phyloP scores from a whole-genome alignment of 2,797 vertebrate species.

The Sebastes trivittatus region DNA sequence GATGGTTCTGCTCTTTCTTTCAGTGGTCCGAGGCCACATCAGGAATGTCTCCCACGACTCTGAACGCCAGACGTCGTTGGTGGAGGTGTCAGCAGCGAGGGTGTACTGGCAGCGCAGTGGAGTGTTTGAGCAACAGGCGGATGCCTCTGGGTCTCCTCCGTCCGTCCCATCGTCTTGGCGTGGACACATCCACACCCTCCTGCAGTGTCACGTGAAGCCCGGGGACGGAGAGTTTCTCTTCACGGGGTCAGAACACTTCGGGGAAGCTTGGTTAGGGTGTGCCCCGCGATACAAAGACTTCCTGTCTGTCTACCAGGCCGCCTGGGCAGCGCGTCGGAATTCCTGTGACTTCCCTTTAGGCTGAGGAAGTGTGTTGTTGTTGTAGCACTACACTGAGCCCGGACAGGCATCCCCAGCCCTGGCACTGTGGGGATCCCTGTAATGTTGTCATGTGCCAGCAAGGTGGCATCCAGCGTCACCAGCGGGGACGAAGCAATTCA shows the following conservation, averaged over 20 bases:
- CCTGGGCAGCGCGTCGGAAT: constrained; percentile 74
- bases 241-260: constrained; percentile 87
- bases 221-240: constrained; percentile 87
- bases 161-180: constrained; percentile 57
- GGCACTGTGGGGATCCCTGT: constrained; percentile 42
- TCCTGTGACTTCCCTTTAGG: constrained; percentile 85
- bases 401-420: constrained; percentile 11
- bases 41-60: constrained; percentile 76
- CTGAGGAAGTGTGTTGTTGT: constrained; percentile 56
- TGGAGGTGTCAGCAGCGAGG: constrained; percentile 70
- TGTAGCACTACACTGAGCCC: neutral
- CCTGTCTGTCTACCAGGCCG: constrained; percentile 75
- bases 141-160: neutral
- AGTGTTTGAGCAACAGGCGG: constrained; percentile 75
- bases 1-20: neutral
- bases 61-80: constrained; percentile 71
- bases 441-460: constrained; percentile 32
- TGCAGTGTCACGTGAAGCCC: constrained; percentile 81
- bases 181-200: constrained; percentile 78
- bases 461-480: constrained; percentile 42
- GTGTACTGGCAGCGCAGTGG: constrained; percentile 84
- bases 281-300: constrained; percentile 88
- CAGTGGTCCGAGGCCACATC: constrained; percentile 86
- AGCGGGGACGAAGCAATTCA: constrained; percentile 40
- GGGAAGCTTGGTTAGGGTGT: constrained; percentile 89